Evolutionary conservation across 37 sponge, comb jelly and placozoan species (phyloP).

Genomic region (Theonella swinhoei): DNA sequence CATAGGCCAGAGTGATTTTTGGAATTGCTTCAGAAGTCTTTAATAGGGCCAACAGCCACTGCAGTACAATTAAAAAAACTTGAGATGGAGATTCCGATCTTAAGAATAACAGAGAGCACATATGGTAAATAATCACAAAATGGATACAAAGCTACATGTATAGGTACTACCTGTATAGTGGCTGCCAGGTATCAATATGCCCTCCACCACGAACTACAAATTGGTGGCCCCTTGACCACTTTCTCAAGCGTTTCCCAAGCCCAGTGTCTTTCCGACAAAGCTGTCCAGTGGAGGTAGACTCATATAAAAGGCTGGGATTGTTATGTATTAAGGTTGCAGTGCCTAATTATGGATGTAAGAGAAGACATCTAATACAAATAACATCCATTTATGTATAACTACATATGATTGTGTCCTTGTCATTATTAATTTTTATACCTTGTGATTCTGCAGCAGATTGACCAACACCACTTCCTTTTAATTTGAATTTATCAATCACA

Average conservation of each 20-base stretch:
- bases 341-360: too few relatives aligned
- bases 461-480: not conserved
- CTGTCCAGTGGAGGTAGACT: not conserved
- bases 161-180: conserved; percentile 21
- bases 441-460: conserved; percentile 19
- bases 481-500: not conserved
- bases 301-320: too few relatives aligned
- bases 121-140: too few relatives aligned
- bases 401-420: not conserved
- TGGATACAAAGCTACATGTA: too few relatives aligned
- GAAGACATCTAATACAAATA: not conserved
- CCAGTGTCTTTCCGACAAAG: conserved; percentile 25
- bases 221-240: conserved; percentile 42
- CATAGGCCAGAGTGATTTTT: conserved; percentile 23
- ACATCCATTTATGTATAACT: not conserved
- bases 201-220: conserved; percentile 32
- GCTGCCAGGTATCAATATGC: conserved; percentile 33
- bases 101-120: not conserved
- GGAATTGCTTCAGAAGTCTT: not conserved
- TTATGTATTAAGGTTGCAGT: too few relatives aligned
- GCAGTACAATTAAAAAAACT: conserved; percentile 7
- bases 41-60: conserved; percentile 5
- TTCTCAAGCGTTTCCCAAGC: not conserved
- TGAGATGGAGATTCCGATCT: conserved; percentile 24
- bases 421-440: conserved; percentile 15